Conservation (phyloP, 2,888 invertebrate species). For the Drosophila sordidula region DNA sequence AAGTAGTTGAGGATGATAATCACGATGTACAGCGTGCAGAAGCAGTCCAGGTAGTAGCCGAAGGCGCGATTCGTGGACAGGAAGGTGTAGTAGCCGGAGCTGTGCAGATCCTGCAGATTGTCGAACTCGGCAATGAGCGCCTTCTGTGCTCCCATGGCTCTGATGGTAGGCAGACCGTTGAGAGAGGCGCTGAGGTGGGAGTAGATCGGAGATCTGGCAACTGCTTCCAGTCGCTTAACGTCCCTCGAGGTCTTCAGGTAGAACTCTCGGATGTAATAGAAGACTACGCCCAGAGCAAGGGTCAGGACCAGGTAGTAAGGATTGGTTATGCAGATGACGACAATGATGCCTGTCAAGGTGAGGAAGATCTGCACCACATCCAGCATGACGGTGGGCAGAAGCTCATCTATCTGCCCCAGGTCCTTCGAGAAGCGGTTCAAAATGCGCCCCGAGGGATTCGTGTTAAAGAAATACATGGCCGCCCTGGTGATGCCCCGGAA, state of each 20-base stretch:
- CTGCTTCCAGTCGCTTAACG: conserved; percentile 92
- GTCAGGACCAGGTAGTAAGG: conserved; percentile 91
- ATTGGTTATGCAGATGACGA: conserved; percentile 91
- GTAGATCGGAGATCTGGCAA: conserved; percentile 96
- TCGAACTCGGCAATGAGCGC: conserved; percentile 93
- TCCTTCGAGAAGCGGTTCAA: conserved; percentile 96
- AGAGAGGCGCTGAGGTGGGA: conserved; percentile 95
- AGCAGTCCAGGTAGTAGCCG: conserved; percentile 95
- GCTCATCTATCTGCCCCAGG: conserved; percentile 87
- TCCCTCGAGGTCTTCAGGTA: conserved; percentile 92
- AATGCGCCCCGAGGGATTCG: conserved; percentile 92
- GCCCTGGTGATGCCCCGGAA: conserved; percentile 91
- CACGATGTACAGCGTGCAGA: conserved; percentile 94
- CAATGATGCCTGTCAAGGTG: conserved; percentile 91
- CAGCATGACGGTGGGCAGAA: conserved; percentile 84
- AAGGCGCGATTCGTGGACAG: conserved; percentile 96
- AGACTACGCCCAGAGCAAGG: conserved; percentile 88
- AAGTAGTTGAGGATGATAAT: conserved; percentile 94
- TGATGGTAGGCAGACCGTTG: conserved; percentile 95
- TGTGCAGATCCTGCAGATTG: conserved; percentile 93
- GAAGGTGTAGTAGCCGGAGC: conserved; percentile 96
- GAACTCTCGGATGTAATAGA: conserved; percentile 90
- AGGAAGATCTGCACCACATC: conserved; percentile 89
- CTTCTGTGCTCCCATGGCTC: conserved; percentile 93
- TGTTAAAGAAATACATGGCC: conserved; percentile 94